Evolutionary conservation across 2,888 invertebrate species (phyloP), one percentile per base, ranked within the genome.

Genomic region (Macrophya annulata): DNA sequence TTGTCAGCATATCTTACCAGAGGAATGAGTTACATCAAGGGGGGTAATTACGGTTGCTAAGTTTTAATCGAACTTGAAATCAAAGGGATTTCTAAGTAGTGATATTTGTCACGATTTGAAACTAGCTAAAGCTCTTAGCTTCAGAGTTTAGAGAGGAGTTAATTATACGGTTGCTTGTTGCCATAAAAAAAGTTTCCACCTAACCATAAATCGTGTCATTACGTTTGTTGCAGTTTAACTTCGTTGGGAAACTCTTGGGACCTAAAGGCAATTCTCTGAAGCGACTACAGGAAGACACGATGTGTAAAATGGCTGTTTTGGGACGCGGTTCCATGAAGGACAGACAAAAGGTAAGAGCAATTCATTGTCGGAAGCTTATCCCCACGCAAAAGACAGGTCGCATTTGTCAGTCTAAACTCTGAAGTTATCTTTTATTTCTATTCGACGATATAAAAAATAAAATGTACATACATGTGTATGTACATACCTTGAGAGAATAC

Each of bases 321-420:
- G 99, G 99, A 8, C 95, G 97, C 87, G 98, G 98, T 10, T 98
- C 98, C 8, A 98, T 99, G 98, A 96, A 98, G 93, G 98, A 99
- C 93, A 96, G 98, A 89, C 96, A 97, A 91, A 98, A 98, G 96
- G 97, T 96, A 92, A 91, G 92, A 87, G 55, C 77, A 9, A 83
- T 68, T 83, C 83, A 83, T 83, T 71, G 40, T 65, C 65, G 15
- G 25, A 59, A 79, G 40, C 31, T 55, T 17, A 79, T 79, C 40
- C 79, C 79, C 51, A n/a, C 25, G 31, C 77, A 55, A 55, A 4
- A 77, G 77, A 81, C 81, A 62, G n/a, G 43, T 37, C 31, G 48
- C 83, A 83, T 83, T 71, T 83, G 81, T 68, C 83, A 83, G 48
- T 40, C 43, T 40, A 51, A 59, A 81, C 62, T 62, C 81, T 12